Percentiles rank a stretch among this genome's conserved stretches.
phyloP scores from a whole-genome alignment of 2,113 vertebrate genomes.

The Oostethus manadensis region DNA sequence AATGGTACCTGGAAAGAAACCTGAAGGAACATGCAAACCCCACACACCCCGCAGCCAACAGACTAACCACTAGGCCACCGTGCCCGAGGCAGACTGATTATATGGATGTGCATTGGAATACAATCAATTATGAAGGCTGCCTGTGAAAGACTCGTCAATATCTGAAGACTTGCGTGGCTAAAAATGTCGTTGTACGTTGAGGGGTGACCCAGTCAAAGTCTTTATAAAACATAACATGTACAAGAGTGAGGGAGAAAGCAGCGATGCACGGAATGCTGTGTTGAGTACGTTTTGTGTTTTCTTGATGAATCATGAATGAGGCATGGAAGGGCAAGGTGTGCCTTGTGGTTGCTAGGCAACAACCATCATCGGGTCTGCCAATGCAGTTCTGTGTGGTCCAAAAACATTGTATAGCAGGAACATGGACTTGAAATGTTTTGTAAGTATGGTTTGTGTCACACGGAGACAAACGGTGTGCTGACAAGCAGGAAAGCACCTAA shows the following conservation, averaged over 20 bases:
- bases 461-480: not conserved
- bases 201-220: no score
- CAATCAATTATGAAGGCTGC: no score
- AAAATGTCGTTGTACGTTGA: no score
- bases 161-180: no score
- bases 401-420: not conserved
- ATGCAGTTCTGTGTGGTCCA: not conserved
- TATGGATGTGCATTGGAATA: no score
- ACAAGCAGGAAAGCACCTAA: constrained; percentile 15
- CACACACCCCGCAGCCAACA: no score
- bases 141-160: no score
- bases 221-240: not conserved
- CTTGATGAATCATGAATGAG: constrained; percentile 46
- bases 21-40: no score
- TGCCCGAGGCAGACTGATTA: no score
- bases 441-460: constrained; percentile 3
- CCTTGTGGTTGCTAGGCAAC: constrained; percentile 33
- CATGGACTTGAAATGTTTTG: not conserved
- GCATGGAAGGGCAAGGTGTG: constrained; percentile 20
- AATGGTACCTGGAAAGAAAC: no score
- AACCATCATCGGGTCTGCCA: constrained; percentile 6
- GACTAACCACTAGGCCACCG: no score
- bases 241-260: not conserved
- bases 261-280: not conserved
- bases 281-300: constrained; percentile 23